Base-by-base conservation (phyloP, 1,140 invertebrate species). In the Pentalonia nigronervosa region DNA sequence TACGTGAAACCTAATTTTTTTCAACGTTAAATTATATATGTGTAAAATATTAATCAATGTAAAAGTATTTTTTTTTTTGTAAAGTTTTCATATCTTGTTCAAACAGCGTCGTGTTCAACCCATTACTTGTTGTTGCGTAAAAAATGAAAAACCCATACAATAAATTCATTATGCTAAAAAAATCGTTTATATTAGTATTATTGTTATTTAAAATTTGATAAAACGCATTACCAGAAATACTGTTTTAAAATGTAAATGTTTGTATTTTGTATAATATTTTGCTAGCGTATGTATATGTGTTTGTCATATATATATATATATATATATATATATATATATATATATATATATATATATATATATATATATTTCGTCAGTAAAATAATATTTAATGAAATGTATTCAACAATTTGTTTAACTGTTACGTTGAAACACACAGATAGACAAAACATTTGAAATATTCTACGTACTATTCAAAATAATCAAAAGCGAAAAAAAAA, bases 401-500 rank as follows among this genome's bases (percentile, higher is more conserved):
- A 76, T 76, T 76, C 30, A 76, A 76, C 11, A 14, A 76, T 76
- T 76, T 76, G 60, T 76, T 76, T 76, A 17, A n/a, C 60, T 76
- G 60, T 6, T 14, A 76, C n/a, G 60, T 76, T 76, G n/a, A 14
- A 76, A 76, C 60, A 14, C 60, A 6, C 21, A 76, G n/a, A 83
- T 83, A 83, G n/a, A 83, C 76, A 83, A 83, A 83, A 83, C 34
- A 36, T 36, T 83, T 83, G 76, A 83, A 36, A 83, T 21, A 36
- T 83, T 83, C n/a, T 36, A 83, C 76, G 14, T 76, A 76, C 4
- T 76, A 30, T 76, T 76, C n/a, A n/a, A 76, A 76, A 76, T n/a
- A 76, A 76, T 7, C 60, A 67, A 67, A 67, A 30, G 60, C 30
- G 14, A 67, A 30, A 67, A 67, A n/a, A 30, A 25, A 81, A 34